Evolutionary conservation across 1,140 invertebrate genomes (phyloP).

Genomic region (Saccostrea cuccullata): DNA sequence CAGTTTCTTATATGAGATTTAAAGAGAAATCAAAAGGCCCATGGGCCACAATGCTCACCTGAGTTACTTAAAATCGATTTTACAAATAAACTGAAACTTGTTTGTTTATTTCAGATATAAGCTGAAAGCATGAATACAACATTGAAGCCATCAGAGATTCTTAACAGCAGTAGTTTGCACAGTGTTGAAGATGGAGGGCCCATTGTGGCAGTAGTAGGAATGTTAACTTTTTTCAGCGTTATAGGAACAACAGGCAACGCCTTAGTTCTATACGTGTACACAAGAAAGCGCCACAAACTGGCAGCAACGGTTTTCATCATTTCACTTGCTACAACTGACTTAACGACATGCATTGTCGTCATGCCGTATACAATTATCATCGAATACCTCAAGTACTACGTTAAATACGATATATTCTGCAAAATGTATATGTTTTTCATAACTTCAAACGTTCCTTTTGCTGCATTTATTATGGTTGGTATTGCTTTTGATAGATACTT

Average conservation of each 20-base stretch:
- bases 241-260: slow-evolving; percentile 70
- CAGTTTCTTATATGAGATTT: no score
- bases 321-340: slow-evolving; percentile 73
- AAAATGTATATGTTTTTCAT: slow-evolving; percentile 77
- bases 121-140: neutral
- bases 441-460: slow-evolving; percentile 76
- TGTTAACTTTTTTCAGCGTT: slow-evolving; percentile 70
- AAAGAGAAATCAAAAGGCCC: no score
- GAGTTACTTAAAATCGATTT: no score
- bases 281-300: slow-evolving; percentile 72
- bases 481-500: slow-evolving; percentile 77
- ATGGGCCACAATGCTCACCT: no score
- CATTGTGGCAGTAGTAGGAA: slow-evolving; percentile 61
- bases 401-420: slow-evolving; percentile 70
- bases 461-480: slow-evolving; percentile 77
- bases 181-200: neutral
- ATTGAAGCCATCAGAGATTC: neutral
- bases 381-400: slow-evolving; percentile 66
- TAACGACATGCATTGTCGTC: slow-evolving; percentile 71
- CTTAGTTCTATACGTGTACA: slow-evolving; percentile 76
- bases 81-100: neutral
- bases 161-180: neutral
- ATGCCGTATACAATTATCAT: slow-evolving; percentile 75
- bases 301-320: slow-evolving; percentile 77
- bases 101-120: neutral